Evolutionary conservation across 2,113 vertebrate species (phyloP).

Genomic region (Pogona vitticeps): DNA sequence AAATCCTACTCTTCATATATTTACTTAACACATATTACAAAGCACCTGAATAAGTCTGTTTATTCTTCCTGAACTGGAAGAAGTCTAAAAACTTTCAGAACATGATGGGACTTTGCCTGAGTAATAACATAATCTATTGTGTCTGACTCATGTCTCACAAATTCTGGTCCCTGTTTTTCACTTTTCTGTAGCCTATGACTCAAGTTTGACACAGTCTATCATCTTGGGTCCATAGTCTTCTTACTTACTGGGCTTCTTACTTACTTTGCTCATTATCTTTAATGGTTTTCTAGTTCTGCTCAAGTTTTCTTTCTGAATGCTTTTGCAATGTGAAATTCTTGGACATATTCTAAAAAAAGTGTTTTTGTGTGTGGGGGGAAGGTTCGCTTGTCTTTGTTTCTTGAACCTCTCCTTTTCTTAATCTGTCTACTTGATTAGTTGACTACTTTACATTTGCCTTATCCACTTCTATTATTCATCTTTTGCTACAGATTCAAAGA

Average conservation of each 20-base stretch:
- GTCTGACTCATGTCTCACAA: not conserved
- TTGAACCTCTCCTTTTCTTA: not conserved
- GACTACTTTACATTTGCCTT: constrained; percentile 2
- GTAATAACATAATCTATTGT: not conserved
- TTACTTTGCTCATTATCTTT: not conserved
- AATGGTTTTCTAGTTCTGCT: not conserved
- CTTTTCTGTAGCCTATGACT: not conserved
- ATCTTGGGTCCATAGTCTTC: not conserved
- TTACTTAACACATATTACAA: too few relatives aligned
- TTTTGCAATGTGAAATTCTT: not conserved
- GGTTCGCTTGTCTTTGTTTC: not conserved
- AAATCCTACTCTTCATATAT: too few relatives aligned
- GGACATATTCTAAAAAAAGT: not conserved
- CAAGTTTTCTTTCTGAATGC: not conserved
- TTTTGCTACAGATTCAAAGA: constrained; percentile 36
- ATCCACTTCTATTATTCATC: not conserved
- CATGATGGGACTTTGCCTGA: not conserved
- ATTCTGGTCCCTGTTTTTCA: not conserved
- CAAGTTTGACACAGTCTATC: not conserved
- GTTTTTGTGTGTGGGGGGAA: too few relatives aligned
- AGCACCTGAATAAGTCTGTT: too few relatives aligned
- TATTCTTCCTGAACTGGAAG: too few relatives aligned
- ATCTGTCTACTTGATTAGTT: constrained; percentile 25
- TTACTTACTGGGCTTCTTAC: not conserved
- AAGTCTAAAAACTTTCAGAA: too few relatives aligned